Base-by-base conservation (phyloP, 2,797 vertebrate genomes). In the Adelosebastes latens region DNA sequence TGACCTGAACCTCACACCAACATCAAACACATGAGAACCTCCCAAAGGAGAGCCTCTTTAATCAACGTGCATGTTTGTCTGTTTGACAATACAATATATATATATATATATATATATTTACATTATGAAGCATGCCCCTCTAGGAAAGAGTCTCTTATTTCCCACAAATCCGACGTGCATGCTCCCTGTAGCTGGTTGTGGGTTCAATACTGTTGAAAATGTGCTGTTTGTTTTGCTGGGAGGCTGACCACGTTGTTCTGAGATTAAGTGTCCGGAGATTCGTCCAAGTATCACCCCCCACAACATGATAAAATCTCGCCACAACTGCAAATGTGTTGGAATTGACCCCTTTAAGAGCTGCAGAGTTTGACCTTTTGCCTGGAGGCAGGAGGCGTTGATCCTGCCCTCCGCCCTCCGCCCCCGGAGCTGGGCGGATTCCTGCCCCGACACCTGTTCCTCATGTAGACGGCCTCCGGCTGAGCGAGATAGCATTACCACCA, bases 261-360 rank as follows among this genome's bases (percentile, higher is more conserved):
- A 80, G 68, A 73, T 80, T 53, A 60, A 58, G 52, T 77, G 55
- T 74, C 64, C 62, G 34, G 27, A 53, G 12, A n/a, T 46, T 70
- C 6, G 3, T 76, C 31, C 32, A 36, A 79, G 62, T 39, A 29
- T 63, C 39, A 63, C 16, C 64, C 56, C 16, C 59, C 56, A 60
- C 56, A 80, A 39, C 64, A 65, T 66, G 24, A 71, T 65, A 36
- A 73, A 61, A 56, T 81, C 34, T 77, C 11, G 11, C 20, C 64
- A 64, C 52, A 8, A 29, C 29, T 70, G 49, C 36, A 31, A 56
- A 71, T 39, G 60, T 39, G 24, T 42, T 42, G 2, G 24, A 34
- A 8, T 29, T 53, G 12, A 80, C 58, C 3, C 22, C 12, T 60
- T n/a, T 34, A 10, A 34, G 7, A 34, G 20, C 60, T 62, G 6